Evolutionary conservation across 1,140 invertebrate genomes (phyloP).

Genomic region (Drosophila tristis): DNA sequence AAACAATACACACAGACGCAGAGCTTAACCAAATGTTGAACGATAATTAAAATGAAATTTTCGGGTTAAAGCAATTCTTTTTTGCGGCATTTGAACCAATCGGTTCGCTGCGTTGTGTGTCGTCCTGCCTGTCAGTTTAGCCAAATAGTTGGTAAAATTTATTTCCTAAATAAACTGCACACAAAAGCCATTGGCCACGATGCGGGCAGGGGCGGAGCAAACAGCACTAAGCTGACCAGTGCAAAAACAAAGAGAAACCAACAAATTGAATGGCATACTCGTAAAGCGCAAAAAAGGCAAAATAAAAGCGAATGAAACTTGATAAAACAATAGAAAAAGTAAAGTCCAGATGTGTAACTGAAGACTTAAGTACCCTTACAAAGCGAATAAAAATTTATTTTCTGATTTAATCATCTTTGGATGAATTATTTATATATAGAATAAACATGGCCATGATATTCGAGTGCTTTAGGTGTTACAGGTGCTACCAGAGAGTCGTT

Average conservation of each 20-base stretch:
- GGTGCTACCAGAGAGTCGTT: too few species aligned
- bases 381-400: too few species aligned
- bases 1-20: neutral
- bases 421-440: too few species aligned
- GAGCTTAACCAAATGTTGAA: slow-evolving; percentile 14
- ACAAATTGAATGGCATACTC: slow-evolving; percentile 65
- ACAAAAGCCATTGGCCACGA: slow-evolving; percentile 57
- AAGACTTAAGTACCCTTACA: too few species aligned
- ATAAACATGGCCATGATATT: too few species aligned
- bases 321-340: slow-evolving; percentile 20
- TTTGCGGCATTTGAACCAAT: neutral
- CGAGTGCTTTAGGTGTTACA: too few species aligned
- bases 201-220: slow-evolving; percentile 32
- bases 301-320: slow-evolving; percentile 24
- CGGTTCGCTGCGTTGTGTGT: neutral
- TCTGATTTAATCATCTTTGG: too few species aligned
- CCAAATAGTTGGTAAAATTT: slow-evolving; percentile 57
- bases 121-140: slow-evolving; percentile 24
- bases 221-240: slow-evolving; percentile 49
- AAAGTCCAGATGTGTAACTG: neutral
- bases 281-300: slow-evolving; percentile 39
- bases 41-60: slow-evolving; percentile 46
- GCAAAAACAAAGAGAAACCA: slow-evolving; percentile 62
- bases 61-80: slow-evolving; percentile 3
- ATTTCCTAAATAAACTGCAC: slow-evolving; percentile 58